Percentiles rank a stretch among this genome's conserved stretches.
Conservation (phyloP, 1,140 invertebrate species). For the Lordiphosa collinella region DNA sequence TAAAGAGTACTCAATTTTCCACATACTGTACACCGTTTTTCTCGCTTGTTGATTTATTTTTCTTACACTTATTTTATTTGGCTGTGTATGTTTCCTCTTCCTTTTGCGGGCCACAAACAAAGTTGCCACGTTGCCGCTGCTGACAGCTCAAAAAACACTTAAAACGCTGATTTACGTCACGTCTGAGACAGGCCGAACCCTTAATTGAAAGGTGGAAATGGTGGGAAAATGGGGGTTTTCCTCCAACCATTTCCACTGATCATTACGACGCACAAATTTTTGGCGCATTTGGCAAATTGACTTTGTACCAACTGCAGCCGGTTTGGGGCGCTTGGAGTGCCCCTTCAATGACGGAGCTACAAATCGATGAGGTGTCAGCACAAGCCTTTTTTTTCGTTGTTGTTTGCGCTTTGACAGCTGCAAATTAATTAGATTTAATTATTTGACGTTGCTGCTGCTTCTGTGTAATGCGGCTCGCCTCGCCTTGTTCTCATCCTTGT, state of each 20-base stretch:
- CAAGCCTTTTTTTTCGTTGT: constrained; percentile 8
- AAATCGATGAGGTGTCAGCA: constrained; percentile 65
- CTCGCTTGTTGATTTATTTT: background rate
- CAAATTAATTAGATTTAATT: constrained; percentile 78
- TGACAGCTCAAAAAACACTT: constrained; percentile 68
- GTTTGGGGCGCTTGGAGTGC: background rate
- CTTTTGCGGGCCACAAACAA: constrained; percentile 34
- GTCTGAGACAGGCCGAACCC: constrained; percentile 51
- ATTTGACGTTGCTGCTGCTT: constrained; percentile 41
- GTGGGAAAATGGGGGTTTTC: background rate
- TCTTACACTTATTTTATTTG: constrained; percentile 5
- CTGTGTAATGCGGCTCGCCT: background rate
- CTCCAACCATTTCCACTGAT: constrained; percentile 17
- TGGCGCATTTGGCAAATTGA: constrained; percentile 63
- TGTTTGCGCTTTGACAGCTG: constrained; percentile 60
- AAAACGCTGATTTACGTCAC: constrained; percentile 72
- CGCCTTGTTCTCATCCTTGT: constrained; percentile 1
- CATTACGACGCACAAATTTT: constrained; percentile 66
- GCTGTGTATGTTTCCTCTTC: constrained; percentile 1
- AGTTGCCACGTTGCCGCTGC: constrained; percentile 62
- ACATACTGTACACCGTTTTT: background rate
- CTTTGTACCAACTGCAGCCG: constrained; percentile 40
- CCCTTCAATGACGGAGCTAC: constrained; percentile 53
- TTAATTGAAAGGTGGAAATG: constrained; percentile 24
- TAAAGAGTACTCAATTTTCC: no score